phyloP scores from a whole-genome alignment of 2,797 vertebrate species.

The Chloroceryle inda region DNA sequence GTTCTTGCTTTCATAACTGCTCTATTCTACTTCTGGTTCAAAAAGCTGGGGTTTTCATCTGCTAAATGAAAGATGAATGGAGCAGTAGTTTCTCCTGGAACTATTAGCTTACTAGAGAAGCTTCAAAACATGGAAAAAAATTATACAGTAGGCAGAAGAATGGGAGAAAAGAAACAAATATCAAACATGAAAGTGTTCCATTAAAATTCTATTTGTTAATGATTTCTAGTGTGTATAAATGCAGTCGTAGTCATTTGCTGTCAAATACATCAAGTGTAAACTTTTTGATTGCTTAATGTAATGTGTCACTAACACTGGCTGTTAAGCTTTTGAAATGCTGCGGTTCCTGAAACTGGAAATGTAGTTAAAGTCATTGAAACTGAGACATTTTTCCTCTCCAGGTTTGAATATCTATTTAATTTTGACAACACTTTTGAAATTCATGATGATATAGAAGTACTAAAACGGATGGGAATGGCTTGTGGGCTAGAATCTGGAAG shows the following conservation, averaged over 20 bases:
- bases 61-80: background rate
- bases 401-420: constrained; percentile 99
- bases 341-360: background rate
- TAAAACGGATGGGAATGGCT: constrained; percentile 99
- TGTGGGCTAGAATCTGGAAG: constrained; percentile 96
- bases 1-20: background rate
- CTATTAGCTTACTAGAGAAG: background rate
- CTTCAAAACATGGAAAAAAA: background rate
- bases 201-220: background rate
- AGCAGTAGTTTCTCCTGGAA: background rate
- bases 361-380: background rate
- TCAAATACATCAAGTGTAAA: background rate
- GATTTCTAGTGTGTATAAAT: background rate
- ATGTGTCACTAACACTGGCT: background rate
- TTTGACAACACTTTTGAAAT: constrained; percentile 99
- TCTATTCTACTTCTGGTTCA: background rate
- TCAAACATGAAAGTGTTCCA: background rate
- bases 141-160: background rate
- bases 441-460: constrained; percentile 98
- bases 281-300: background rate
- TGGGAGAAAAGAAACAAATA: background rate
- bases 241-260: background rate
- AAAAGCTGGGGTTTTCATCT: background rate
- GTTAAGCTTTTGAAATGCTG: background rate
- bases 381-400: constrained; percentile 56